phyloP scores from a whole-genome alignment of 2,113 vertebrate species.

The Halcyon senegalensis region DNA sequence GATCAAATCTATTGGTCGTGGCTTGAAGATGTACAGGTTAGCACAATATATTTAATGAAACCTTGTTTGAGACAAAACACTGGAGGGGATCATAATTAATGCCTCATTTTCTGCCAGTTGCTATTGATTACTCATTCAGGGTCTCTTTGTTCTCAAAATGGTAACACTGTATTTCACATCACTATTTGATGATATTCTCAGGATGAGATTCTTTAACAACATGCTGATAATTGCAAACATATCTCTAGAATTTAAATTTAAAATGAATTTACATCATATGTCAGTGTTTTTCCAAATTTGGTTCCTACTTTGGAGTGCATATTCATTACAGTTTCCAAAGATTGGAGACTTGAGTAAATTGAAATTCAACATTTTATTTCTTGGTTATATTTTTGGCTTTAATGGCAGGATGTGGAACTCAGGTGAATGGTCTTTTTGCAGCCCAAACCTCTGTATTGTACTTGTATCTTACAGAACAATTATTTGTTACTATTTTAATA shows the following conservation, averaged over 20 bases:
- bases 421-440: not conserved
- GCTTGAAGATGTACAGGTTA: conserved; percentile 78
- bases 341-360: not conserved
- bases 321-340: conserved; percentile 54
- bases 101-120: conserved; percentile 82
- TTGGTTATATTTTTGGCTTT: conserved; percentile 6
- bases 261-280: conserved; percentile 76
- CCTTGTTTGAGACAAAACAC: conserved; percentile 82
- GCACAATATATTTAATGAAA: conserved; percentile 86
- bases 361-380: not conserved
- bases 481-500: not conserved
- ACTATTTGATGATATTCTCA: conserved; percentile 83
- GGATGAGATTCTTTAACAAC: conserved; percentile 79
- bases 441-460: not conserved
- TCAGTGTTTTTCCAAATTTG: conserved; percentile 69
- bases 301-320: conserved; percentile 42
- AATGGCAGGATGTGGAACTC: not conserved
- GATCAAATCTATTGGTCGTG: conserved; percentile 73
- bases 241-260: conserved; percentile 77
- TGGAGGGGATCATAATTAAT: conserved; percentile 82
- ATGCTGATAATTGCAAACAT: conserved; percentile 78
- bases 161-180: conserved; percentile 78
- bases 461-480: not conserved
- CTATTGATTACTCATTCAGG: conserved; percentile 87
- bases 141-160: conserved; percentile 81